Evolutionary conservation across 1,140 invertebrate species (phyloP), one percentile per base, ranked within the genome.

Genomic region (Aphaenogaster ashmeadi): DNA sequence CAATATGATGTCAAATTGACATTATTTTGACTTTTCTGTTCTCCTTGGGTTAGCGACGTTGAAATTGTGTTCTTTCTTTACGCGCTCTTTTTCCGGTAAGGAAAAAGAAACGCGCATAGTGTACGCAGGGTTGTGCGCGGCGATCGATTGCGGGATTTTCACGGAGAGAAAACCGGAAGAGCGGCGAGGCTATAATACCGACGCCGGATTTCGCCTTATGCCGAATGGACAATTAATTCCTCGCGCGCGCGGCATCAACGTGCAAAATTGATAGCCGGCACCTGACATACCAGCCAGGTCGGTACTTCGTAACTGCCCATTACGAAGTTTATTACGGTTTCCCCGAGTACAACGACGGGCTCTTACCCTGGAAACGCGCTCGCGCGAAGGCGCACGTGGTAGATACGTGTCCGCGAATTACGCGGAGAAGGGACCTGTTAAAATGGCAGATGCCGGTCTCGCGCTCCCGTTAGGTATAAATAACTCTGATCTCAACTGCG

Each of bases 281-380:
- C 91, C 92, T 92, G 91, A 93, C 91, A 60, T 79, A 71, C 38
- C 60, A 13, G 47, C 69, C 69, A 71, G 66, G 69, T 87, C 86
- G 71, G 41, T 75, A 77, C 86, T 77, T 89, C 88, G 91, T 93
- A 94, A 94, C 93, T 92, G 89, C 90, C 93, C 90, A 93, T 94
- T 93, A 94, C 92, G 89, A 90, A 92, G 88, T 94, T 94, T 94
- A 93, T 94, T 93, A 92, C 93, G 93, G 91, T 94, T 94, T 93
- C 91, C 88, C 87, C 27, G 89, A 75, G 84, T 87, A 72, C 69
- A 71, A 66, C 79, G 85, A n/a, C 44, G 18, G 18, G 77, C 54
- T 80, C 50, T 52, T 47, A 60, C 79, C 78, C 87, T 88, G 87
- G 47, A 85, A 88, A 79, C 75, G 88, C 78, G 67, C 69, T 83